Conservation (phyloP, 2,888 invertebrate species). For the Caenorhabditis doughertyi region DNA sequence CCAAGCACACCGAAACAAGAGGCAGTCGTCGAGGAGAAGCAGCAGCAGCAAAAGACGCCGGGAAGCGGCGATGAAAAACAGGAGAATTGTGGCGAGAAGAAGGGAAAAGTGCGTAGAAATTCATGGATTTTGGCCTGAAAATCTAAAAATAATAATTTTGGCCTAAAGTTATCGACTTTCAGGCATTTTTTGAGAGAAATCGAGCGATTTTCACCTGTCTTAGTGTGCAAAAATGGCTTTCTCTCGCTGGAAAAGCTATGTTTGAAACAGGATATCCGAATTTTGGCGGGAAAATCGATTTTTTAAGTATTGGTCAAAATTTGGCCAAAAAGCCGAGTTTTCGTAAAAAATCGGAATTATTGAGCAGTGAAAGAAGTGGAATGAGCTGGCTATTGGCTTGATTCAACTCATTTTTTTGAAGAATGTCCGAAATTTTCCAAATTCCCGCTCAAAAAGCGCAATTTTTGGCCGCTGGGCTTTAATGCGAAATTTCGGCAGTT, state of each 20-base stretch:
- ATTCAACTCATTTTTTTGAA: no score
- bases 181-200: not conserved
- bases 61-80: slow-evolving; percentile 33
- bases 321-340: no score
- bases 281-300: not conserved
- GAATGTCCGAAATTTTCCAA: no score
- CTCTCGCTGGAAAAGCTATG: not conserved
- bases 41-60: slow-evolving; percentile 39
- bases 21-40: no score
- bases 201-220: not conserved
- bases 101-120: slow-evolving; percentile 38
- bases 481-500: no score
- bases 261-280: not conserved
- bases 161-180: no score
- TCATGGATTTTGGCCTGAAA: not conserved
- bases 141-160: not conserved
- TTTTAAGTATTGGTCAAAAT: not conserved
- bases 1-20: slow-evolving; percentile 50
- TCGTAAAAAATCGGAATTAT: no score
- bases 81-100: slow-evolving; percentile 17
- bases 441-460: no score
- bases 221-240: not conserved
- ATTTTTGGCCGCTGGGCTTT: no score
- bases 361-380: no score
- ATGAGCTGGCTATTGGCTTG: no score